Evolutionary conservation across 2,888 invertebrate species (phyloP), one percentile per base, ranked within the genome.

Genomic region (Altica lythri): DNA sequence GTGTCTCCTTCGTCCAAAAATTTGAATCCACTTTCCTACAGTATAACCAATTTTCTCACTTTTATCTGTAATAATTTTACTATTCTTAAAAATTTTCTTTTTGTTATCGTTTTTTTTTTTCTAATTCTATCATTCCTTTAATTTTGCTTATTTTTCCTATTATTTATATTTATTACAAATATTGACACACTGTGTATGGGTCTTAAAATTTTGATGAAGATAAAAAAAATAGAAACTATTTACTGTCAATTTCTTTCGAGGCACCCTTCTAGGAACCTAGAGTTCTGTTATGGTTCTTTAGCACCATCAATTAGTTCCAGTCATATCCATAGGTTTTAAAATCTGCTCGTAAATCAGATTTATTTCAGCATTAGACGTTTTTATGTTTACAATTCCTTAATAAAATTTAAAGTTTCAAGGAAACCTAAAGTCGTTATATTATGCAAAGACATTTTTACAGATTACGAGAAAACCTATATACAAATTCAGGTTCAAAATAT

Each of bases 241-340:
- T 27, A 27, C 27, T 27, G 9, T 8, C 9, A n/a, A 8, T 27
- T 2, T 8, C 8, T 27, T 27, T 27, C 8, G n/a, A 22, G 35
- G 50, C 46, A 46, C 50, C 55, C 46, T 55, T 55, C 55, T 22
- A 29, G 46, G 55, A 55, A 55, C 50, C 50, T 47, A 42, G 46
- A 34, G 34, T 29, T 27, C 35, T 49, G 50, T 35, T 55, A 51
- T 55, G 49, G 54, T 53, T 14, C 53, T 62, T 64, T 64, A 66
- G 63, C 66, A 64, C 66, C 64, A 62, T 63, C 64, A 59, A 66
- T 66, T 66, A 56, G 64, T 53, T 48, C 53, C 53, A 56, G 32
- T 38, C 22, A 12, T 18, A 38, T 22, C 22, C 18, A 19, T 27
- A n/a, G 38, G 37, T 16, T 27, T 27, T 48, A 38, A 38, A 48